These are phyloP conservation scores for Diploscapter pachys DNA, from an alignment of 1,140 invertebrate species.

Conservation along the genomic window DNA sequence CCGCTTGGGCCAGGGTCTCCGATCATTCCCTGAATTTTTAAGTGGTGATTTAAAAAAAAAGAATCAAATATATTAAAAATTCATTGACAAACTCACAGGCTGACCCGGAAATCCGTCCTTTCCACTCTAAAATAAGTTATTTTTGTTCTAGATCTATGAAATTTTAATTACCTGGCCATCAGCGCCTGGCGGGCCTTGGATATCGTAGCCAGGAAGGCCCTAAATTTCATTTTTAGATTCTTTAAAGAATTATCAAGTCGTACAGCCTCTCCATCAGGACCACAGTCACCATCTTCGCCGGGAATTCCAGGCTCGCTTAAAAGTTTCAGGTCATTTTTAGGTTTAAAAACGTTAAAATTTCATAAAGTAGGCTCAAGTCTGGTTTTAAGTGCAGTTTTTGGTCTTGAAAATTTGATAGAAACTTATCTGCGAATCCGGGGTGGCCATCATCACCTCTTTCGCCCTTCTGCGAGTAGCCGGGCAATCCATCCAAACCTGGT, in stretches of 20 bases:
- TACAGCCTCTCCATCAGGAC: conserved; percentile 43
- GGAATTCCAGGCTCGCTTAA: conserved; percentile 32
- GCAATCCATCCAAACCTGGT: conserved; percentile 46
- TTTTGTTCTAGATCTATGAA: conserved; percentile 40
- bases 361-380: too few relatives aligned
- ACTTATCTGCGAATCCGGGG: conserved; percentile 33
- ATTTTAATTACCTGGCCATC: background rate
- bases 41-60: conserved; percentile 42
- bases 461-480: conserved; percentile 50
- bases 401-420: too few relatives aligned
- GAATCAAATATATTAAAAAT: too few relatives aligned
- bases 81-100: conserved; percentile 17
- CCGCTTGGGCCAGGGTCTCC: conserved; percentile 49
- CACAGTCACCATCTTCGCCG: conserved; percentile 43
- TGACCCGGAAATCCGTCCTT: conserved; percentile 47
- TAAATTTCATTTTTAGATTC: too few relatives aligned
- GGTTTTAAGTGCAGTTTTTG: too few relatives aligned
- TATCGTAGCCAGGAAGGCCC: conserved; percentile 47
- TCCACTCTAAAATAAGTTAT: conserved; percentile 30
- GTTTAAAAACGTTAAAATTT: too few relatives aligned
- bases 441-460: conserved; percentile 54
- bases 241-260: too few relatives aligned
- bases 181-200: conserved; percentile 48
- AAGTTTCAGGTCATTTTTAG: too few relatives aligned
- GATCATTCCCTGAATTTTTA: conserved; percentile 53